phyloP scores from a whole-genome alignment of 2,113 vertebrate species.

The Campylorhamphus procurvoides region DNA sequence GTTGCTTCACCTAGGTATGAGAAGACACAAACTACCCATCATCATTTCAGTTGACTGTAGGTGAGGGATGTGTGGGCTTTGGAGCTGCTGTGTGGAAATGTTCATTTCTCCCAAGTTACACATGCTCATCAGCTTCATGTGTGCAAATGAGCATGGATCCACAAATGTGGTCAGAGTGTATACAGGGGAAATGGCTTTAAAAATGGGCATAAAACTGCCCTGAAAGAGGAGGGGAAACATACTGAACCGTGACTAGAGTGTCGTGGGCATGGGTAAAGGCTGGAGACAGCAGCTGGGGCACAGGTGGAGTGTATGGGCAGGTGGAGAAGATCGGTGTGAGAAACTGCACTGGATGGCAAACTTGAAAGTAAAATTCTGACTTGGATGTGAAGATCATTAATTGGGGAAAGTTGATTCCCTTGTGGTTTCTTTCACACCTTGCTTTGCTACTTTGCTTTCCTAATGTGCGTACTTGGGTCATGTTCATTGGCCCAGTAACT shows the following conservation, averaged over 20 bases:
- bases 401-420: neutral
- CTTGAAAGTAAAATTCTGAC: neutral
- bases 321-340: neutral
- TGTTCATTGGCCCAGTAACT: neutral
- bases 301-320: neutral
- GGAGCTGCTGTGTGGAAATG: neutral
- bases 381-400: neutral
- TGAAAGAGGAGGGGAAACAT: neutral
- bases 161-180: neutral
- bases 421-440: neutral
- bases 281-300: neutral
- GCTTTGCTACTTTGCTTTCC: neutral
- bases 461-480: neutral
- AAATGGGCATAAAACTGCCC: neutral
- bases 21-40: neutral
- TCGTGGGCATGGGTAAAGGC: accelerated
- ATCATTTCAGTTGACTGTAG: neutral
- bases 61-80: neutral
- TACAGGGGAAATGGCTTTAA: neutral
- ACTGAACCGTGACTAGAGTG: neutral
- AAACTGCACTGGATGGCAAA: neutral
- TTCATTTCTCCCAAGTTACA: neutral
- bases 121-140: accelerated
- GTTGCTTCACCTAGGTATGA: neutral
- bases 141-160: neutral